Conservation (phyloP, 2,888 invertebrate genomes). For the Autographa gamma region DNA sequence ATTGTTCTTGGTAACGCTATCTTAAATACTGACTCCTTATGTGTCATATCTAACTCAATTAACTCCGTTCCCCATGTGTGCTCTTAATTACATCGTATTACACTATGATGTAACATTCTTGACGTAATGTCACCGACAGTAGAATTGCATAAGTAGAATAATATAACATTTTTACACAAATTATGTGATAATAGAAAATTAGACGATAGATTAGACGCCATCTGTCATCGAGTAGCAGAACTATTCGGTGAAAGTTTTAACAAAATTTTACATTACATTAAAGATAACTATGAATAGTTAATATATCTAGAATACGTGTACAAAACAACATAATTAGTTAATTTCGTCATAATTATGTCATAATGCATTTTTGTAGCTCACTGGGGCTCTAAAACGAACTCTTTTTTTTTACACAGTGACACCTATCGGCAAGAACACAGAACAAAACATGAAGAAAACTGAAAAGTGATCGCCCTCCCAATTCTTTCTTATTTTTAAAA, state of each 20-base stretch:
- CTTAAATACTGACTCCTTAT: slow-evolving; percentile 50
- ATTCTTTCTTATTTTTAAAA: too few relatives aligned
- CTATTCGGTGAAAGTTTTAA: neutral
- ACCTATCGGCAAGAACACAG: slow-evolving; percentile 16
- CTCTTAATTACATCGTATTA: slow-evolving; percentile 52
- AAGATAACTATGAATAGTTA: neutral
- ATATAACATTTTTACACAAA: neutral
- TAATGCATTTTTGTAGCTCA: too few relatives aligned
- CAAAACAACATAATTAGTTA: too few relatives aligned
- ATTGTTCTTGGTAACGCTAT: neutral
- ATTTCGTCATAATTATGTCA: too few relatives aligned
- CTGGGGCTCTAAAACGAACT: too few relatives aligned
- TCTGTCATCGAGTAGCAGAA: slow-evolving; percentile 52
- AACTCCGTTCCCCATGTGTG: slow-evolving; percentile 48
- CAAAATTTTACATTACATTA: neutral
- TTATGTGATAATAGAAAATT: neutral
- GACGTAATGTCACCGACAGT: slow-evolving; percentile 9
- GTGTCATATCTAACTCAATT: slow-evolving; percentile 66
- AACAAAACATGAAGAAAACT: neutral
- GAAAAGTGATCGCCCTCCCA: neutral
- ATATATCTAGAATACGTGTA: too few relatives aligned
- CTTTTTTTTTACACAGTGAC: slow-evolving; percentile 5
- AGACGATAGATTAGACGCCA: slow-evolving; percentile 40
- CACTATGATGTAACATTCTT: slow-evolving; percentile 48
- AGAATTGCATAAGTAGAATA: neutral